phyloP scores from a whole-genome alignment of 2,113 vertebrate species.

The Macaca mulatta region DNA sequence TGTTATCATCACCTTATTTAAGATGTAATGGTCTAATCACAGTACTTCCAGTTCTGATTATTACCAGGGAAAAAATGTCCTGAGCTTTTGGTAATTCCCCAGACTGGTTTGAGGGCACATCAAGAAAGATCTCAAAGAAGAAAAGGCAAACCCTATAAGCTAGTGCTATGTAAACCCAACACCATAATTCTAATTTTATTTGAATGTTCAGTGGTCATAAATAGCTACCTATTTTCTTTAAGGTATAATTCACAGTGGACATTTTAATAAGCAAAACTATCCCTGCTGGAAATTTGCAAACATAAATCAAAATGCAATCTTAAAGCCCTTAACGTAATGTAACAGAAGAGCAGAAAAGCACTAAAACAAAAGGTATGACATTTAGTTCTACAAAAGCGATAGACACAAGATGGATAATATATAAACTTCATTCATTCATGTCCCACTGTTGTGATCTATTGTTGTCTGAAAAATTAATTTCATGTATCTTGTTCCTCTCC shows the following conservation, averaged over 20 bases:
- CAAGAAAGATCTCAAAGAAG: neutral
- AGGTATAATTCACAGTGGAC: slow-evolving; percentile 41
- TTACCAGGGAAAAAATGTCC: neutral
- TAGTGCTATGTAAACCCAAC: neutral
- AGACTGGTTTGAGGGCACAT: neutral
- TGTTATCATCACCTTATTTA: neutral
- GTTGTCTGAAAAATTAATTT: neutral
- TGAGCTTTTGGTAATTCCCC: neutral
- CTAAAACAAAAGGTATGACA: neutral
- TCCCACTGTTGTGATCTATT: neutral
- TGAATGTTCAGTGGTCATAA: neutral
- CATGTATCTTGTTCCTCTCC: neutral
- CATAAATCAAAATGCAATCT: slow-evolving; percentile 54
- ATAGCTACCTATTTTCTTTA: slow-evolving; percentile 28
- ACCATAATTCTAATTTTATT: slow-evolving; percentile 27
- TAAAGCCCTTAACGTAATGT: neutral
- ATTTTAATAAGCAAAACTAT: slow-evolving; percentile 56
- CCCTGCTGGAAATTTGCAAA: slow-evolving; percentile 37
- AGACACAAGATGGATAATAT: neutral
- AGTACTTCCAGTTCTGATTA: neutral
- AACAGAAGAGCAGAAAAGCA: neutral
- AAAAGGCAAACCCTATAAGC: neutral
- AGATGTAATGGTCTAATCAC: neutral
- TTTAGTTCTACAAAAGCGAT: slow-evolving; percentile 50
- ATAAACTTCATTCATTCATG: neutral